Evolutionary conservation across 2,888 invertebrate species (phyloP).

Genomic region (Cantharis rufa): DNA sequence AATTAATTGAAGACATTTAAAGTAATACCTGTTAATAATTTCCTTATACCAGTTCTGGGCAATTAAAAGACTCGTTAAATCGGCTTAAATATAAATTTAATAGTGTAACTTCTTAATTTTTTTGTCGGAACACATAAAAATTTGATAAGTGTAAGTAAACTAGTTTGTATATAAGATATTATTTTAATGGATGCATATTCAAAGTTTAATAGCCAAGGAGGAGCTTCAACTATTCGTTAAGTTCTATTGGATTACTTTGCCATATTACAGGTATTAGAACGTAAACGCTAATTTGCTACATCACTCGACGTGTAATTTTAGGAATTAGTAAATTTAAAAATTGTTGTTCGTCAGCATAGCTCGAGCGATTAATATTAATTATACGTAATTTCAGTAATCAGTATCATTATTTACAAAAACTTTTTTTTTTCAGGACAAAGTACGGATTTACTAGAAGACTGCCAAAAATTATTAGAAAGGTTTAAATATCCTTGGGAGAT

Average conservation of each 20-base stretch:
- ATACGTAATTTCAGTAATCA: too few species aligned
- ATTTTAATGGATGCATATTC: neutral
- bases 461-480: slow-evolving; percentile 73
- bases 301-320: neutral
- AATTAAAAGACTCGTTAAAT: neutral
- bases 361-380: too few species aligned
- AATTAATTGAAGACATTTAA: neutral
- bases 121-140: neutral
- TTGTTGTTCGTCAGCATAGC: too few species aligned
- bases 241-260: neutral
- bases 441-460: slow-evolving; percentile 69
- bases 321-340: neutral
- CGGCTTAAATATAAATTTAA: neutral
- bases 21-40: neutral
- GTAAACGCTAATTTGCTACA: neutral
- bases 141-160: neutral
- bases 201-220: neutral
- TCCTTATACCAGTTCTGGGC: neutral
- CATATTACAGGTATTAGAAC: neutral
- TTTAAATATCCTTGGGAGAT: slow-evolving; percentile 81
- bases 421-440: slow-evolving; percentile 49
- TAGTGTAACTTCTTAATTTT: neutral
- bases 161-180: neutral
- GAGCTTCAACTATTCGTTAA: neutral
- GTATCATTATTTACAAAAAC: neutral